Percentiles rank a stretch among this genome's conserved stretches.
Evolutionary conservation across 1,140 invertebrate species (phyloP).

Genomic region (Rhopalosiphum padi): DNA sequence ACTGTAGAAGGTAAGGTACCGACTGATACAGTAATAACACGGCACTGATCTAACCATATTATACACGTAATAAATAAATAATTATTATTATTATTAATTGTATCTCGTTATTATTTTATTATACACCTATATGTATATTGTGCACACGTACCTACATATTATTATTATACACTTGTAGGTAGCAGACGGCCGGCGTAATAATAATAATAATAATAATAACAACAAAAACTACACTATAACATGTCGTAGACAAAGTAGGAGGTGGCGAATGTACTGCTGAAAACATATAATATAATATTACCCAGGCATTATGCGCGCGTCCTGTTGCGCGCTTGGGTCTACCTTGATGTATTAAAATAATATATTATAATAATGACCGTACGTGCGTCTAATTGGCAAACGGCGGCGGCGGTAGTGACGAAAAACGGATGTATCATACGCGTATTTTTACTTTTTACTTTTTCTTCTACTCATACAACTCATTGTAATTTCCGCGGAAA

Average conservation of each 20-base stretch:
- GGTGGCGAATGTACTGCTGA: background rate
- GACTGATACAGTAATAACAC: background rate
- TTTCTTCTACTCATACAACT: background rate
- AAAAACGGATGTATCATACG: conserved; percentile 1
- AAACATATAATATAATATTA: background rate
- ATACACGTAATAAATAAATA: background rate
- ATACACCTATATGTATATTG: background rate
- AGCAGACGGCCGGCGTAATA: background rate
- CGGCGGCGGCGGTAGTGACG: background rate
- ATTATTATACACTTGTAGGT: conserved; percentile 4
- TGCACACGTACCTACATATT: background rate
- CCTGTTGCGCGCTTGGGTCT: background rate
- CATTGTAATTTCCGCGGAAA: conserved; percentile 10
- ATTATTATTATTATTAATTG: background rate
- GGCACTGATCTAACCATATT: background rate
- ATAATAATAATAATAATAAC: background rate
- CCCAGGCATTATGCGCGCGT: background rate
- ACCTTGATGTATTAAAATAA: conserved; percentile 7
- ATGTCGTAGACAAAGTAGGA: background rate
- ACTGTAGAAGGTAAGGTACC: background rate
- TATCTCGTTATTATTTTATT: background rate
- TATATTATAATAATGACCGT: conserved; percentile 6
- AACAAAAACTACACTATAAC: background rate
- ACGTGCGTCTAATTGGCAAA: conserved; percentile 1
- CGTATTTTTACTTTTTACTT: conserved; percentile 10